phyloP scores from a whole-genome alignment of 2,113 vertebrate species.

The Ceratotherium simum region DNA sequence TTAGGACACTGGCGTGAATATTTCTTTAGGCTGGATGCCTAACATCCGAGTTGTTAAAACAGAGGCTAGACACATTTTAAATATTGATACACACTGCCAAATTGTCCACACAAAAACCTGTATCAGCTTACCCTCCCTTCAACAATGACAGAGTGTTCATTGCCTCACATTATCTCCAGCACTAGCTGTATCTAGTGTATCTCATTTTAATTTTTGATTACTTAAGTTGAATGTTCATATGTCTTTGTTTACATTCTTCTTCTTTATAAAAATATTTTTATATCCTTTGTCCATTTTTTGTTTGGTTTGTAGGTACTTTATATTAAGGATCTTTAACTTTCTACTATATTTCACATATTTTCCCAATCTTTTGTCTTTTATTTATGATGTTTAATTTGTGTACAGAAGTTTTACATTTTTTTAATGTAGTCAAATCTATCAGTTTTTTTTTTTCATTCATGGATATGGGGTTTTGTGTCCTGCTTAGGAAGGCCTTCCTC shows the following conservation, averaged over 20 bases:
- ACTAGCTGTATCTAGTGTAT: not conserved
- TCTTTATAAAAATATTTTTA: conserved; percentile 19
- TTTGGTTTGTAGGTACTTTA: conserved; percentile 16
- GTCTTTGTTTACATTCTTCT: not conserved
- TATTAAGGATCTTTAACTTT: not conserved
- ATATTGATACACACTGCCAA: not conserved
- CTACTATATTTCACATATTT: not conserved
- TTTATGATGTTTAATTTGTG: not conserved
- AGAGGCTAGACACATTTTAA: not conserved
- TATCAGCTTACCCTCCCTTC: not conserved
- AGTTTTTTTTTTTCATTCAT: not conserved
- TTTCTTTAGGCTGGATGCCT: not conserved
- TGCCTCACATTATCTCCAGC: not conserved
- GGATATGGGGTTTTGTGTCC: not conserved
- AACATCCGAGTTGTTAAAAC: not conserved
- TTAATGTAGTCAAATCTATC: not conserved
- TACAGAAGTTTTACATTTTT: not conserved
- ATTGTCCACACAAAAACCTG: not conserved
- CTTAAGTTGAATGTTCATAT: not conserved
- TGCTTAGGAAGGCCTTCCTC: not conserved
- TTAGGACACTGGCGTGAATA: not conserved
- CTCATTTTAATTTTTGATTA: not conserved
- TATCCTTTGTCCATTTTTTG: not conserved
- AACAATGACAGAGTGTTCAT: not conserved
- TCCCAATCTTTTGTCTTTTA: not conserved